These are phyloP conservation scores for Rhegmatorhina hoffmannsi DNA, from an alignment of 2,113 vertebrate genomes.

Conservation along the genomic window DNA sequence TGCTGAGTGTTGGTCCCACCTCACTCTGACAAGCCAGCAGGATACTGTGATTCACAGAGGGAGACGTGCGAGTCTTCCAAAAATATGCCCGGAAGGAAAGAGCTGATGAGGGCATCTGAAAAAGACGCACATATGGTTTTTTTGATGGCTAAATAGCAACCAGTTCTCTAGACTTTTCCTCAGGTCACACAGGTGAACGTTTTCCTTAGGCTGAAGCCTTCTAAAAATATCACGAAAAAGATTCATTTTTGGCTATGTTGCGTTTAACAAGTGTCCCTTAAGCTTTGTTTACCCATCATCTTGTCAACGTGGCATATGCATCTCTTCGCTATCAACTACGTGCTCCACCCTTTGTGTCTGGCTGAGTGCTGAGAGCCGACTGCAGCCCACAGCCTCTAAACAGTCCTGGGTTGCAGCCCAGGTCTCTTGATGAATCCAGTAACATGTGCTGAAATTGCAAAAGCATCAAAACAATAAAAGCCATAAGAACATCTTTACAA, in stretches of 20 bases:
- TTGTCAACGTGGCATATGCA: slow-evolving; percentile 57
- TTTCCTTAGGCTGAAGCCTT: slow-evolving; percentile 42
- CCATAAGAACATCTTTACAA: slow-evolving; percentile 71
- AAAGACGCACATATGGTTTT: slow-evolving; percentile 29
- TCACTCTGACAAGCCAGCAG: slow-evolving; percentile 41
- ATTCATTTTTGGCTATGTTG: not conserved
- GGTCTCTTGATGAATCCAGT: slow-evolving; percentile 18
- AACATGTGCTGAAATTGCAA: slow-evolving; percentile 30
- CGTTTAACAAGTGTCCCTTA: slow-evolving; percentile 22
- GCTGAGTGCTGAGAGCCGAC: not conserved
- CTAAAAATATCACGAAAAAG: slow-evolving; percentile 32
- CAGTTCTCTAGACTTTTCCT: slow-evolving; percentile 27
- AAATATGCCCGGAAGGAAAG: slow-evolving; percentile 54
- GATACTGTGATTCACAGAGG: slow-evolving; percentile 44
- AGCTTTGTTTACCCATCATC: slow-evolving; percentile 50
- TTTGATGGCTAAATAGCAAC: slow-evolving; percentile 56
- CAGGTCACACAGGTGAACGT: slow-evolving; percentile 55
- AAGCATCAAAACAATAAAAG: slow-evolving; percentile 68
- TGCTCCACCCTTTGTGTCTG: slow-evolving; percentile 32
- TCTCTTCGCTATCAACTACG: not conserved
- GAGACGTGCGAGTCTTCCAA: not conserved
- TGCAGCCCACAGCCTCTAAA: slow-evolving; percentile 31
- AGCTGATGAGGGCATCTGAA: slow-evolving; percentile 44
- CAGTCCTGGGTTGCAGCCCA: not conserved
- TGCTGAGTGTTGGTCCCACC: not conserved